Base-by-base conservation (phyloP, 2,797 vertebrate genomes). In the Parauchenoglanis punctatus region DNA sequence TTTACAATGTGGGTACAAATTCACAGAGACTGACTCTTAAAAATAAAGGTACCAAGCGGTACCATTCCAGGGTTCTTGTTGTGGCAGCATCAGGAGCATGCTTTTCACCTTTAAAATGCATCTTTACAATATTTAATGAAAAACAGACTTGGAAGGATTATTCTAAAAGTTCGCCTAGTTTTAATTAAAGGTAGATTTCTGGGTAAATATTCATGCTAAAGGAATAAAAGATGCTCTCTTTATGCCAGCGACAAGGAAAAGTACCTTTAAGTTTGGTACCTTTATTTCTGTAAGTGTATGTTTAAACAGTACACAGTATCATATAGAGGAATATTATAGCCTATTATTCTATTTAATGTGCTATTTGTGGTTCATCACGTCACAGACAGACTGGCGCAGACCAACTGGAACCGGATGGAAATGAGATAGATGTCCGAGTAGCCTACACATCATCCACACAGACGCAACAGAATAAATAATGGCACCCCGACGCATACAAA, bases 371-470 rank as follows among this genome's bases (percentile, higher is more conserved):
- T 54, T 44, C 59, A 63, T 63, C 80, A 81, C 40, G 28, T 81
- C 25, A 81, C 59, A 81, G 78, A 61, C 58, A 44, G 78, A 40
- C 77, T 40, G 78, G 56, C 78, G 76, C 78, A 81, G 80, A 81
- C 80, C 46, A n/a, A 81, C 63, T 54, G 81, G 81, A 83, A 68
- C 46, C 65, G 81, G 81, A 83, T 83, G 28, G 63, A 83, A 68
- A 70, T 15, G 59, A 68, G 46, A 83, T 18, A 68, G 63, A 83
- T 54, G 81, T 54, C 58, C 59, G 59, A 65, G 35, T 54, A 23
- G 10, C 8, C 46, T 35, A 54, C 23, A 63, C 49, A 54, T 68
- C 44, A 54, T 52, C 28, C 54, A 20, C 25, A 65, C 59, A 49
- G 80, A 59, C 23, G 46, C 61, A 35, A 4, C 1, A 31, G n/a